Base-by-base conservation (phyloP, 2,797 vertebrate species). In the Notamacropus eugenii region DNA sequence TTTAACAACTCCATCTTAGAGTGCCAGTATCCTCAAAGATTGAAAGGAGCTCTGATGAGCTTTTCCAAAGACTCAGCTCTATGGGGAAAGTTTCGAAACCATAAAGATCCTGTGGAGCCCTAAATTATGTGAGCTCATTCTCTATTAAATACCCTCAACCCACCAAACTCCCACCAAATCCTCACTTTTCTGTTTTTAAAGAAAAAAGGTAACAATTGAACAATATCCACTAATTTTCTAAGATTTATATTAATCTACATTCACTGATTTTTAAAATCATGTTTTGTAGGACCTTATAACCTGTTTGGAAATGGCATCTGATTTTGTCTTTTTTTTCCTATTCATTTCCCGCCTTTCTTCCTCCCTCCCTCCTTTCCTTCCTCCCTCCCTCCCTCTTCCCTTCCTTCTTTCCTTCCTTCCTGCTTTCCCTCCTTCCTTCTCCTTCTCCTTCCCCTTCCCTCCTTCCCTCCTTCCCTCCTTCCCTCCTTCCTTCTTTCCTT, bases 1-100 rank as follows among this genome's bases (percentile, higher is more conserved):
- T 96, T 98, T 96, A 97, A 97, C 96, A 97, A 96, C 97, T 98
- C 96, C 94, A 97, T 97, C 5, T 24, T 94, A 46, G 93, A 96
- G 93, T 96, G 96, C 96, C 97, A 97, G 96, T 92, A 93, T 97
- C 94, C 97, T 97, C 95, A 95, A 91, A 97, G 96, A 95, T 91
- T 55, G 95, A 93, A 97, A 97, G 93, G 96, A 62, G 82, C 97
- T 97, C 91, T 93, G 97, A 96, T 91, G 97, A 95, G 97, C 92
- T 93, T 95, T 97, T 94, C 97, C 94, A 97, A 97, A 96, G 97
- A 94, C 92, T 96, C 96, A 95, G 90, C 96, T 97, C 95, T 91
- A 91, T 82, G 12, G 40, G 59, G 59, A 56, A 96, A 92, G 93
- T 97, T 98, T 92, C 94, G 92, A 97, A 97, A 96, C 96, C 92